Evolutionary conservation across 2,888 invertebrate species (phyloP).

Genomic region (Peribatodes rhomboidaria): DNA sequence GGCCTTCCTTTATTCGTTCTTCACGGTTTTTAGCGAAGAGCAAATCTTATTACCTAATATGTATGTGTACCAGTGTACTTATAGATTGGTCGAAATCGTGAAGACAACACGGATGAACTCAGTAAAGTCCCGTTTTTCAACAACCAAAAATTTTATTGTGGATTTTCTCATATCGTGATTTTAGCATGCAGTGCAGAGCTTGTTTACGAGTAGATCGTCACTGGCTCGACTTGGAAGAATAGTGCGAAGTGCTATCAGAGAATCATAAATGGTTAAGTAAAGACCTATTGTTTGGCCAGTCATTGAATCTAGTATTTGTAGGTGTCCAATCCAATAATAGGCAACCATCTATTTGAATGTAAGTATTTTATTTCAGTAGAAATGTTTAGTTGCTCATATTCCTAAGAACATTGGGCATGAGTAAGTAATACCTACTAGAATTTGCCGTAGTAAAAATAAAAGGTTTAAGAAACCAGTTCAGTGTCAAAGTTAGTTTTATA

Average conservation of each 20-base stretch:
- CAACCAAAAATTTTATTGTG: neutral
- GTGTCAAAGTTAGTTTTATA: neutral
- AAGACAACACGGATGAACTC: neutral
- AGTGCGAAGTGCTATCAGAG: neutral
- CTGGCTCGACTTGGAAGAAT: conserved; percentile 1
- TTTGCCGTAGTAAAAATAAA: too few species aligned
- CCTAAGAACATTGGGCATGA: too few species aligned
- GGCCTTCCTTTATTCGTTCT: neutral
- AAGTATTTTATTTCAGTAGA: too few species aligned
- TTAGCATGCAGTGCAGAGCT: neutral
- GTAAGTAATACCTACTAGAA: too few species aligned
- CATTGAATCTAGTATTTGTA: conserved; percentile 7
- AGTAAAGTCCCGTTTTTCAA: neutral
- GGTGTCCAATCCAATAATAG: neutral
- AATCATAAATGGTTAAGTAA: conserved; percentile 1
- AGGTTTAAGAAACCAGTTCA: too few species aligned
- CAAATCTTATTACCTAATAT: neutral
- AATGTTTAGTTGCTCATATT: too few species aligned
- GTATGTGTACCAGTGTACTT: neutral
- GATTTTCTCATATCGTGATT: neutral
- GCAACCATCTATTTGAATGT: too few species aligned
- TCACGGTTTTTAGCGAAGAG: neutral
- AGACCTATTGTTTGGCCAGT: conserved; percentile 28
- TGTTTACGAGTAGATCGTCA: neutral
- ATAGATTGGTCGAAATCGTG: neutral